Conservation (phyloP, 2,888 invertebrate species). For the Apocheima hispidaria region DNA sequence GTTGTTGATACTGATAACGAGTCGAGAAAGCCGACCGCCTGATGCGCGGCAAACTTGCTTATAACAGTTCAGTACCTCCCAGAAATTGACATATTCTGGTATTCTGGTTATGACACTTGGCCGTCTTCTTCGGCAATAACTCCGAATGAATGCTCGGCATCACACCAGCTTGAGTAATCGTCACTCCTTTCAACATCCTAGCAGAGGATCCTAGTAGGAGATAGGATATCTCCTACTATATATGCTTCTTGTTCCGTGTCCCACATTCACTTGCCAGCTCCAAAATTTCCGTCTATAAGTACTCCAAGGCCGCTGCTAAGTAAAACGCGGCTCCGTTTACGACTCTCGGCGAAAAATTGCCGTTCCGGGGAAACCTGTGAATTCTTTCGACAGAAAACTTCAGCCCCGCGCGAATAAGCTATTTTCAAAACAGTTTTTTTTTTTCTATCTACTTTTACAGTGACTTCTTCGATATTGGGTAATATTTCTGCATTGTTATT, state of each 20-base stretch:
- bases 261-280: constrained; percentile 88
- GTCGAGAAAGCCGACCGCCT: no score
- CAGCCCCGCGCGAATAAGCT: constrained; percentile 83
- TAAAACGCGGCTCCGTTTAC: constrained; percentile 84
- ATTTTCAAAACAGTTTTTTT: no score
- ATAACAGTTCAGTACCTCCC: no score
- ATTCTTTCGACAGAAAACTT: constrained; percentile 86
- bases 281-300: constrained; percentile 89
- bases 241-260: constrained; percentile 88
- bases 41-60: no score
- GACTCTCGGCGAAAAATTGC: constrained; percentile 86
- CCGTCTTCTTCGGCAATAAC: constrained; percentile 68
- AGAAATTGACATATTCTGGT: no score
- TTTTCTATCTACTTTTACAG: not conserved
- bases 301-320: constrained; percentile 87
- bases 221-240: constrained; percentile 71
- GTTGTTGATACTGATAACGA: no score
- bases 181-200: constrained; percentile 63
- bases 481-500: no score
- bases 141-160: constrained; percentile 61
- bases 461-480: constrained; percentile 3
- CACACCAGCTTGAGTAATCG: constrained; percentile 67
- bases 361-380: constrained; percentile 85
- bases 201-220: constrained; percentile 68
- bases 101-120: constrained; percentile 49